These are phyloP conservation scores for Poecilia picta DNA, from an alignment of 2,797 vertebrate species.

Conservation along the genomic window DNA sequence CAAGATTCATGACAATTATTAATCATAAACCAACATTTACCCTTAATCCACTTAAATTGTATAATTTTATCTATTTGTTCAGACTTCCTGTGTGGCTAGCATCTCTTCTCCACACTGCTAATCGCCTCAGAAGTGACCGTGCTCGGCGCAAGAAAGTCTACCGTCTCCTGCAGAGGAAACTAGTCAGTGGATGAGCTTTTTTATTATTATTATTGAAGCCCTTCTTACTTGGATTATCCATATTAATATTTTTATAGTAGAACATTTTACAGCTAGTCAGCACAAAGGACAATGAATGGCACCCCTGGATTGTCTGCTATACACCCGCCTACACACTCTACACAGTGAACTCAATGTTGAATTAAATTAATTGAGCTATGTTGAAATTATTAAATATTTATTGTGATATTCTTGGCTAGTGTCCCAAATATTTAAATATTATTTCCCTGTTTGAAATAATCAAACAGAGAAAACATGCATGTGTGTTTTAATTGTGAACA, in stretches of 20 bases:
- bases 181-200: constrained; percentile 63
- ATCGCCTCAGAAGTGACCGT: constrained; percentile 58
- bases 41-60: neutral
- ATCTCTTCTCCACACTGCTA: constrained; percentile 68
- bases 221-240: neutral
- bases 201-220: neutral
- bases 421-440: no score
- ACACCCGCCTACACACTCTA: no score
- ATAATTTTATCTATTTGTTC: neutral
- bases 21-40: neutral
- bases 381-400: no score
- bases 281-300: no score
- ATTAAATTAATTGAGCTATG: no score
- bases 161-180: constrained; percentile 74
- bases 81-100: constrained; percentile 81
- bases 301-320: no score
- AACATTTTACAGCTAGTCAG: neutral
- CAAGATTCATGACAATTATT: neutral
- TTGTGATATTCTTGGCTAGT: no score
- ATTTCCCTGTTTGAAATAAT: no score
- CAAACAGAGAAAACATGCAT: no score
- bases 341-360: no score
- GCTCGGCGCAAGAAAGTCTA: constrained; percentile 75
- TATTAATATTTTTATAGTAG: neutral
- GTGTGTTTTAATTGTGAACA: no score